phyloP scores from a whole-genome alignment of 2,888 invertebrate species.

The Drosophila kuntzei region DNA sequence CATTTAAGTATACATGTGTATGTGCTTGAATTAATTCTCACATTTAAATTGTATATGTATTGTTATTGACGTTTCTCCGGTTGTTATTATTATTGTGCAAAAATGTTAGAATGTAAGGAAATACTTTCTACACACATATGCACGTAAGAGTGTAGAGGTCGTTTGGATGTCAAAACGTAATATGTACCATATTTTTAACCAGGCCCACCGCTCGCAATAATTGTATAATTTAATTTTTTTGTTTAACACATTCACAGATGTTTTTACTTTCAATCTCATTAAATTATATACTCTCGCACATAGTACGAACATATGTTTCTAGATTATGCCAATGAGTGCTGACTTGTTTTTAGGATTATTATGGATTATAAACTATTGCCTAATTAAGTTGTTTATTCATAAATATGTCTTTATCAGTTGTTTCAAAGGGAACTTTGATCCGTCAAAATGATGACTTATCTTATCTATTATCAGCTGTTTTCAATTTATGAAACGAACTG shows the following conservation, averaged over 20 bases:
- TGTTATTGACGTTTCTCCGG: constrained; percentile 1
- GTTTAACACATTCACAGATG: background rate
- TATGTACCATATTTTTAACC: constrained; percentile 14
- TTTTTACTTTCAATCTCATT: background rate
- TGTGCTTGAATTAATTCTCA: background rate
- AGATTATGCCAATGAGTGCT: constrained; percentile 1
- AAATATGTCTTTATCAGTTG: constrained; percentile 7
- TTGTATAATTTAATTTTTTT: background rate
- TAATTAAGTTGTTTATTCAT: constrained; percentile 11
- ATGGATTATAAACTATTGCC: constrained; percentile 18
- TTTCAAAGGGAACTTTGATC: constrained; percentile 32
- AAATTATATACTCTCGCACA: background rate
- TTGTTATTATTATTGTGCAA: constrained; percentile 1
- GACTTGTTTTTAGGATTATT: constrained; percentile 10
- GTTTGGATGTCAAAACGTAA: constrained; percentile 70
- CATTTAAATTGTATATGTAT: background rate
- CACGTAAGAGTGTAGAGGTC: constrained; percentile 59
- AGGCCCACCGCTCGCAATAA: background rate
- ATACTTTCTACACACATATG: background rate
- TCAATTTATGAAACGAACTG: constrained; percentile 13
- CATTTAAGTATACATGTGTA: constrained; percentile 5
- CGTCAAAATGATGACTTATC: constrained; percentile 18
- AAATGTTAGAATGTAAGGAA: constrained; percentile 4
- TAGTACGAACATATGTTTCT: background rate
- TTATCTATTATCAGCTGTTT: constrained; percentile 37